A percentile compares a stretch with the other conserved stretches of the same genome.
phyloP scores from a whole-genome alignment of 2,113 vertebrate genomes.

The Sorex araneus region DNA sequence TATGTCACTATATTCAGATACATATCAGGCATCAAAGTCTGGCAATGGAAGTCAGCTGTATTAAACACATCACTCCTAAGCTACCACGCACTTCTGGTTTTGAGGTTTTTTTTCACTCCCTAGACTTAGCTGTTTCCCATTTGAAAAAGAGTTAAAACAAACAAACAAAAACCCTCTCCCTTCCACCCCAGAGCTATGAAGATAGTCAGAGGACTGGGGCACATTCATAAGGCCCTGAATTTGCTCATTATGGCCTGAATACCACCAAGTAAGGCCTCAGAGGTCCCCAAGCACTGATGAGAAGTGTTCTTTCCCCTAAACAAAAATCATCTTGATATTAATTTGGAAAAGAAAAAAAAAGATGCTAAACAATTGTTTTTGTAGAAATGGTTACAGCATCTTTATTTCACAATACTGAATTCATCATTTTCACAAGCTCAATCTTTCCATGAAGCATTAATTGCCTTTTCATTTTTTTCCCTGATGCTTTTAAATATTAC shows the following conservation, averaged over 20 bases:
- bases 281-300: no score
- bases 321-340: conserved; percentile 13
- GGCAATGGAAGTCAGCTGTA: conserved; percentile 21
- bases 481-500: not conserved
- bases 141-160: no score
- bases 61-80: not conserved
- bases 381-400: not conserved
- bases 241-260: no score
- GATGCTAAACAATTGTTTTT: not conserved
- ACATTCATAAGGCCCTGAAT: no score
- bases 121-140: not conserved
- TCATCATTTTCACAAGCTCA: not conserved
- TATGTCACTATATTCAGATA: not conserved
- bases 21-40: not conserved
- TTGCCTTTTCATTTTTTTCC: not conserved
- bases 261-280: no score
- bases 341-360: conserved; percentile 37
- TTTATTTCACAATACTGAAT: conserved; percentile 46
- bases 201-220: no score
- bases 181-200: no score
- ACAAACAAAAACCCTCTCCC: no score
- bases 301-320: no score
- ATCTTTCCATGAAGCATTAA: conserved; percentile 30
- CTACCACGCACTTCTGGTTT: not conserved
- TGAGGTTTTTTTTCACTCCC: not conserved